Base-by-base conservation (phyloP, 2,797 vertebrate species). In the Catostomus latipinnis region DNA sequence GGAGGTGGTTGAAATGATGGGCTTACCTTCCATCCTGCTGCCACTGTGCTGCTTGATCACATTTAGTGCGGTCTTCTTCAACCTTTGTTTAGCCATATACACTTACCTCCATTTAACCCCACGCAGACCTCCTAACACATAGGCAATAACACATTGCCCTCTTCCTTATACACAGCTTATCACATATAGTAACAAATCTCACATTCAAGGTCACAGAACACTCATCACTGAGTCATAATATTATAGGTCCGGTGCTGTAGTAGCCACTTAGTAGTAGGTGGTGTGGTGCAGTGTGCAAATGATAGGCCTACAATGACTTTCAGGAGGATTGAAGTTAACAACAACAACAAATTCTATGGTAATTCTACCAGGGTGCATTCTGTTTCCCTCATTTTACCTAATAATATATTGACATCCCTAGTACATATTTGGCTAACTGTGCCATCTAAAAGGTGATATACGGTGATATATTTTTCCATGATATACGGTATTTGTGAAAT, bases 21-120 rank as follows among this genome's bases (percentile, higher is more conserved):
- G 84, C 84, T 84, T 85, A 90, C 85, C 87, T 92, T 86, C 75
- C 63, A 84, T 86, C 83, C 81, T 83, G 85, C 34, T 86, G 68
- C 73, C 84, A 43, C 66, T 77, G 87, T 67, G 77, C 34, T 78
- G 11, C 61, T 78, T 76, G 56, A 70, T 75, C 66, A 18, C 1
- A 1, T 56, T 77, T 75, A 79, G 74, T 72, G 84, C 68, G 61
- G 50, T 83, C 73, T 73, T 74, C 48, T 69, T 68, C 8, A 11
- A 54, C 82, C 62, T 75, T 70, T 50, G 34, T 72, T 72, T 63
- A 65, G 65, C 5, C 12, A 3, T 56, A 54, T 50, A 43, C 13
- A 66, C 22, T 72, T 4, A 58, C 73, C 63, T 52, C 48, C 14
- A 9, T 54, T 71, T 63, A 74, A 78, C 79, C 50, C 58, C 60